These are phyloP conservation scores for Drosophila pallidifrons DNA, from an alignment of 1,140 invertebrate species.

Conservation along the genomic window DNA sequence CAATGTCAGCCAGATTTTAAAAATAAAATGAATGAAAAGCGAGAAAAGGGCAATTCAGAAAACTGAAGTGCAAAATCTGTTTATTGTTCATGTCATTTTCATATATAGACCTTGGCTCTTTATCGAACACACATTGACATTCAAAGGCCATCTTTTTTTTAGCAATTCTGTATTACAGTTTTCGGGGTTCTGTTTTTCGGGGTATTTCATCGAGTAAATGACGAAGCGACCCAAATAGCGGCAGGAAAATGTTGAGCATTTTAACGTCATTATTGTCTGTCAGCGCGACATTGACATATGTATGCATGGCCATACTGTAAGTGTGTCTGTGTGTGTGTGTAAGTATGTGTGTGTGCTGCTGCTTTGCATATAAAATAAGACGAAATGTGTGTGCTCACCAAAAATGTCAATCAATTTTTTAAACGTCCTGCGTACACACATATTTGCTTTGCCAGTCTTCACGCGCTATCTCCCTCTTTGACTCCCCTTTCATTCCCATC, in stretches of 20 bases:
- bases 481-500: neutral
- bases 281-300: constrained; percentile 78
- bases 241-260: constrained; percentile 72
- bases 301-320: constrained; percentile 17
- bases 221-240: constrained; percentile 31
- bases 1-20: too few relatives aligned
- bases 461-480: neutral
- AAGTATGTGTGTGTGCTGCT: constrained; percentile 39
- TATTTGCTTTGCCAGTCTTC: constrained; percentile 30
- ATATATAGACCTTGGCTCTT: neutral
- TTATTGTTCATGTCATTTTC: neutral
- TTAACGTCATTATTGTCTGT: constrained; percentile 84
- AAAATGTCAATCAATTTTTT: constrained; percentile 82
- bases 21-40: too few relatives aligned
- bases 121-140: neutral
- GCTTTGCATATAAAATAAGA: constrained; percentile 81
- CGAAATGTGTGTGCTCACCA: constrained; percentile 80
- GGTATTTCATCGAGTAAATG: neutral
- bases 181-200: neutral
- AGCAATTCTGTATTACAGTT: neutral
- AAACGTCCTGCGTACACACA: constrained; percentile 51
- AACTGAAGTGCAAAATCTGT: neutral
- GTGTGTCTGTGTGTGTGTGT: constrained; percentile 49
- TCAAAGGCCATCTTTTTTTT: neutral
- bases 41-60: too few relatives aligned